Evolutionary conservation across 2,888 invertebrate genomes (phyloP).

Genomic region (Gymnoscelis rufifasciata): DNA sequence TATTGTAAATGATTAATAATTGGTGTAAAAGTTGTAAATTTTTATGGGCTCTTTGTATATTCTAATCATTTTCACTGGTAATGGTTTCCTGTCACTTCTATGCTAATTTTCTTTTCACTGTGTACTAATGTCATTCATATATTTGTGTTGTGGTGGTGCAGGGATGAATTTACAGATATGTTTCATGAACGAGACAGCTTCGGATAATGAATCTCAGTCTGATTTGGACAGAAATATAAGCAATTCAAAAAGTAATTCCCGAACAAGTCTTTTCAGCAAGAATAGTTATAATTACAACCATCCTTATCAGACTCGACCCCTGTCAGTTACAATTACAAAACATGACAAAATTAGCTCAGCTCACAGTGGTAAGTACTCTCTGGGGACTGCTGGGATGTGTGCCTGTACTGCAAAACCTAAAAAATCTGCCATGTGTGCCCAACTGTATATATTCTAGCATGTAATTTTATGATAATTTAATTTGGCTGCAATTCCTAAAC

Average conservation of each 20-base stretch:
- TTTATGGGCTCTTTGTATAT: neutral
- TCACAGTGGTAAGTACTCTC: slow-evolving; percentile 61
- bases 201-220: slow-evolving; percentile 89
- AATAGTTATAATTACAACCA: slow-evolving; percentile 69
- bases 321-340: slow-evolving; percentile 71
- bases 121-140: slow-evolving; percentile 33
- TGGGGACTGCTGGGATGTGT: slow-evolving; percentile 29
- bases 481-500: too few relatives aligned
- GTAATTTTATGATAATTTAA: too few relatives aligned
- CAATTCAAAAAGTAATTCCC: slow-evolving; percentile 61
- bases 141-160: slow-evolving; percentile 51
- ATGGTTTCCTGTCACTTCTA: neutral
- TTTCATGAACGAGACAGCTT: slow-evolving; percentile 95
- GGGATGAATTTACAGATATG: slow-evolving; percentile 97
- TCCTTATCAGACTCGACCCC: slow-evolving; percentile 71
- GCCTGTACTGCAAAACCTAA: too few relatives aligned
- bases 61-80: neutral
- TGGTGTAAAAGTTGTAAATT: neutral
- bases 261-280: slow-evolving; percentile 66
- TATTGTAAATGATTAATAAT: too few relatives aligned
- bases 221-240: slow-evolving; percentile 81
- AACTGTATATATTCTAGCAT: neutral
- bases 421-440: neutral
- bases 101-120: slow-evolving; percentile 33
- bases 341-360: slow-evolving; percentile 64